Evolutionary conservation across 2,888 invertebrate species (phyloP), one percentile per base, ranked within the genome.

Genomic region (Lithosia quadra): DNA sequence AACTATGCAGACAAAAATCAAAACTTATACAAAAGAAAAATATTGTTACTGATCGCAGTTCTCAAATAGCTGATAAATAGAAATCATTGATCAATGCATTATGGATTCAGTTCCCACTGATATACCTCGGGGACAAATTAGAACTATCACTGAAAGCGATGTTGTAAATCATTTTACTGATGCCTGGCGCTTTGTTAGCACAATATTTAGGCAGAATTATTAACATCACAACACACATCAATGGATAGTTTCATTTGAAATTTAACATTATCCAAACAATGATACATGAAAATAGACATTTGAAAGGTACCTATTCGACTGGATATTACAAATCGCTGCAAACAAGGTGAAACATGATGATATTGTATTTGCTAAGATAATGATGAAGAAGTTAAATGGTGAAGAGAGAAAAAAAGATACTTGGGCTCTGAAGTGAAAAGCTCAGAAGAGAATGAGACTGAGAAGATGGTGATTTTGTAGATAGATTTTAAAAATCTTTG

Each of bases 71-170:
- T 0, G 8, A 49, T n/a, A n/a, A 18, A n/a, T 49, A n/a, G n/a
- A n/a, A 49, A 58, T 15, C 8, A 18, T 34, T 28, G 43, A 18
- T 33, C n/a, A 22, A 13, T n/a, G 21, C 15, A 21, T n/a, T n/a
- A n/a, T 5, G 22, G 21, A 56, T 36, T 22, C 18, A 24, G 21
- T 24, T 21, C 7, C 55, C 7, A 21, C 24, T 63, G n/a, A 58
- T 28, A 65, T 21, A 58, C 28, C 43, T 33, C 7, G 43, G n/a
- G 57, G 65, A 43, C 33, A 49, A 66, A 66, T 61, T 59, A 49
- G 49, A 59, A 7, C 13, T 13, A 21, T 49, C 58, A n/a, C 24
- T 49, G 49, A 65, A 13, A 59, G 39, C n/a, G n/a, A 49, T 49
- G 24, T 2, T n/a, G 21, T 49, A 49, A 65, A 36, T 18, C 34